Evolutionary conservation across 2,888 invertebrate genomes (phyloP), one percentile per base, ranked within the genome.

Genomic region (Drosophila mercatorum): DNA sequence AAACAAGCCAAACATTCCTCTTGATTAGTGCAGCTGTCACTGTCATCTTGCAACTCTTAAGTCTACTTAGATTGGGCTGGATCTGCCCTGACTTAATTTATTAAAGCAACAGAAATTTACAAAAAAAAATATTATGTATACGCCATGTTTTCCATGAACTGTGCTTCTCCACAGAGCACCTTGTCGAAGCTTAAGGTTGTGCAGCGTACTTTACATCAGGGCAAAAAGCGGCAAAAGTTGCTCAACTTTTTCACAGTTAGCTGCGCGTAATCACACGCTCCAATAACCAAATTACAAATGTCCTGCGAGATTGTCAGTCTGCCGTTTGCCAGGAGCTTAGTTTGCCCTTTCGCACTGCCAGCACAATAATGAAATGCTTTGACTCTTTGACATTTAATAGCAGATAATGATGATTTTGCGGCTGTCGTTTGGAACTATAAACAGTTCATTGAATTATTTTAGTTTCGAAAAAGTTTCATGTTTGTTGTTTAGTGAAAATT

Each of bases 321-420:
- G 52, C 34, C 14, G 36, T 52, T 76, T 64, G 38, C 5, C 53
- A 53, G 63, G 43, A 36, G 44, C 46, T 46, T 58, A 6, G 36
- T 10, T 44, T 12, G 46, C 5, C 38, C 7, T 38, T 40, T 47
- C 14, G 46, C 46, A 46, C 28, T 46, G 59, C 3, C 3, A 46
- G 17, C 17, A 22, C 8, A 57, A 59, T 49, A 79, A 69, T 71
- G 44, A 71, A 76, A 68, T 66, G 28, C 40, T 59, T 57, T 51
- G 59, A 65, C 69, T 72, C 55, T 71, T 71, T 80, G 86, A 74
- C 78, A 86, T 80, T 82, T 74, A 75, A 77, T 74, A 63, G 52
- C 66, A 14, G 47, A 26, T 62, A 17, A 52, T 43, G 28, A 59
- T 46, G 22, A 22, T 22, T 1, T 22, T 22, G 22, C 22, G 22